These are phyloP conservation scores for Oncopeltus fasciatus DNA, from an alignment of 1,140 invertebrate species.

Conservation along the genomic window DNA sequence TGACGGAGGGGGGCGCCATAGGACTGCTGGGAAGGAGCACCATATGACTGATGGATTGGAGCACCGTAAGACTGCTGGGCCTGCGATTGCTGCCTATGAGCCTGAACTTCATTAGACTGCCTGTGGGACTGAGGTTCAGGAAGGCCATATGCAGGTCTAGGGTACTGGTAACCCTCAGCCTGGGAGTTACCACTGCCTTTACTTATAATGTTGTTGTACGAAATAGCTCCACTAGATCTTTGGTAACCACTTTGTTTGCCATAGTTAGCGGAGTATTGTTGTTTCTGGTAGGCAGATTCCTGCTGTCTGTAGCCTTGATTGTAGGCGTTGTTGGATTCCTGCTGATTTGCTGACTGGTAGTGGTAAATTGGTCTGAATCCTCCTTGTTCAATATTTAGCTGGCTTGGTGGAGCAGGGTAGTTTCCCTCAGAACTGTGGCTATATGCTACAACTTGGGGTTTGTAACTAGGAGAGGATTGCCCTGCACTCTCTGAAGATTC, in stretches of 20 bases:
- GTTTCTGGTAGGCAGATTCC: neutral
- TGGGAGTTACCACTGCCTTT: neutral
- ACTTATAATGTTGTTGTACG: constrained; percentile 1
- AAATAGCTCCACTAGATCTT: neutral
- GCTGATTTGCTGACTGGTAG: neutral
- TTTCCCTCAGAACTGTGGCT: neutral
- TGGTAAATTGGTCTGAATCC: neutral
- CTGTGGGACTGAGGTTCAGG: neutral
- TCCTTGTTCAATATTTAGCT: neutral
- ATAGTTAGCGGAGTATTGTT: neutral
- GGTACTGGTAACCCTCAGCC: neutral
- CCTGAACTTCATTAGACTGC: no score
- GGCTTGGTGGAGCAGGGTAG: neutral
- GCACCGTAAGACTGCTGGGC: no score
- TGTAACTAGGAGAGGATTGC: no score
- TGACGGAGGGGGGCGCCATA: no score
- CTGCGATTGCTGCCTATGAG: no score
- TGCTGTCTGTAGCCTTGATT: neutral
- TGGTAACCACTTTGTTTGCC: neutral
- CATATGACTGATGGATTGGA: no score
- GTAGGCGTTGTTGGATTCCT: neutral
- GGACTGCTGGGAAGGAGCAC: no score
- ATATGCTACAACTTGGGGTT: neutral
- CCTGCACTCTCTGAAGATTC: no score
- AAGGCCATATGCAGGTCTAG: neutral